phyloP scores from a whole-genome alignment of 2,888 invertebrate genomes.

The Cyclophora albipunctata region DNA sequence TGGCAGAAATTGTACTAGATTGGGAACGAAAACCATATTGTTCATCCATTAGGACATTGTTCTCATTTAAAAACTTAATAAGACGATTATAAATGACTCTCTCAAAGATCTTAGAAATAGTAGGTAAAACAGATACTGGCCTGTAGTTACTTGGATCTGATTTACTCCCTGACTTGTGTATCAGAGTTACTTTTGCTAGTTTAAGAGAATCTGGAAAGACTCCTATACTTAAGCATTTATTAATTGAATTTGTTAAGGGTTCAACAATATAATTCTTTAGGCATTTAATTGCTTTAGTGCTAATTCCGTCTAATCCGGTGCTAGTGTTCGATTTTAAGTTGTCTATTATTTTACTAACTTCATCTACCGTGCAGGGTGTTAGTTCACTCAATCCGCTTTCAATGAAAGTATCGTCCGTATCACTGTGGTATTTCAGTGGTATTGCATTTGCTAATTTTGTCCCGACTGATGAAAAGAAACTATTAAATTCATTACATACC shows the following conservation, averaged over 20 bases:
- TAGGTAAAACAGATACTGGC: background rate
- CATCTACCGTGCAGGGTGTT: background rate
- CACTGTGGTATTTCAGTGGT: background rate
- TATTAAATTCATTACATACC: conserved; percentile 11
- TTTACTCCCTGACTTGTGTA: too few relatives aligned
- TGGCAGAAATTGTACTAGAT: background rate
- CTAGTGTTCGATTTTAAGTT: background rate
- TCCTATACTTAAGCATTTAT: too few relatives aligned
- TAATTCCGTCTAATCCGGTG: too few relatives aligned
- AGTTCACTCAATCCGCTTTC: background rate
- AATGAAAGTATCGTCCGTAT: background rate
- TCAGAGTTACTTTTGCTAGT: too few relatives aligned
- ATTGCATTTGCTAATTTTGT: conserved; percentile 10
- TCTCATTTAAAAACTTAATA: background rate
- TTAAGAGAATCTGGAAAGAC: too few relatives aligned
- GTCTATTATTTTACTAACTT: background rate
- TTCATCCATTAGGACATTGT: background rate
- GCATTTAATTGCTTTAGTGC: too few relatives aligned
- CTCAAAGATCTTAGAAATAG: conserved; percentile 9
- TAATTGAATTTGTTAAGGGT: too few relatives aligned
- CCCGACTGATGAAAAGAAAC: conserved; percentile 11
- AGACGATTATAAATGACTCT: background rate
- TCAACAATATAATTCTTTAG: too few relatives aligned
- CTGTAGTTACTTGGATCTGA: too few relatives aligned
- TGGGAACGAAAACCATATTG: conserved; percentile 5